Evolutionary conservation across 2,888 invertebrate species (phyloP).

Genomic region (Hirtodrosophila cameraria): DNA sequence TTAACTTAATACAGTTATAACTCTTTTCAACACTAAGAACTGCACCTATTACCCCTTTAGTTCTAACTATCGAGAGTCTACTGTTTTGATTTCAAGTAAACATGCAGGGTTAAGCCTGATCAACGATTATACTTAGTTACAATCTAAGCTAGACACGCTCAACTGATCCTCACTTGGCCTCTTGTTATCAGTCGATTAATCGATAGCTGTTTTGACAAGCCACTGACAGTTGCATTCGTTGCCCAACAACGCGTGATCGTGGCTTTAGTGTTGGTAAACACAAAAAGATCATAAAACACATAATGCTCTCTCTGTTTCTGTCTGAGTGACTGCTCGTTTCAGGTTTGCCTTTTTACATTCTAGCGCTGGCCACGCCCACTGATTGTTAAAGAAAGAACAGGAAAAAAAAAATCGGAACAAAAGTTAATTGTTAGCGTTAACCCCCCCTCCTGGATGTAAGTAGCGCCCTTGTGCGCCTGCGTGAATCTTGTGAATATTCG

Average conservation of each 20-base stretch:
- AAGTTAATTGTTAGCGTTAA: constrained; percentile 72
- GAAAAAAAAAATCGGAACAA: constrained; percentile 39
- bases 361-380: constrained; percentile 58
- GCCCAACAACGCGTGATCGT: constrained; percentile 24
- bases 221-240: constrained; percentile 53
- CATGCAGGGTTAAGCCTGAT: background rate
- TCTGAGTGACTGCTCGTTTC: constrained; percentile 69
- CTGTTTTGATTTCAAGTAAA: no score
- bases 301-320: no score
- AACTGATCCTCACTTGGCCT: constrained; percentile 46
- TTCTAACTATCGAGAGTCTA: no score
- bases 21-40: no score
- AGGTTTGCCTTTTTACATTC: constrained; percentile 41
- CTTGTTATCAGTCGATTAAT: constrained; percentile 38
- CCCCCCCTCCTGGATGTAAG: constrained; percentile 25
- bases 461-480: constrained; percentile 60
- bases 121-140: constrained; percentile 8
- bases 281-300: constrained; percentile 34
- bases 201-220: constrained; percentile 66
- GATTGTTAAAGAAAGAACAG: constrained; percentile 2
- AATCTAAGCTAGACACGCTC: constrained; percentile 29
- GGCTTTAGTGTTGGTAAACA: constrained; percentile 54
- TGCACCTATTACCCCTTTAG: no score
- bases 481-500: constrained; percentile 56
- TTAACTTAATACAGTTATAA: no score